These are phyloP conservation scores for Bombus sibiricus DNA, from an alignment of 1,140 invertebrate genomes.

Conservation along the genomic window DNA sequence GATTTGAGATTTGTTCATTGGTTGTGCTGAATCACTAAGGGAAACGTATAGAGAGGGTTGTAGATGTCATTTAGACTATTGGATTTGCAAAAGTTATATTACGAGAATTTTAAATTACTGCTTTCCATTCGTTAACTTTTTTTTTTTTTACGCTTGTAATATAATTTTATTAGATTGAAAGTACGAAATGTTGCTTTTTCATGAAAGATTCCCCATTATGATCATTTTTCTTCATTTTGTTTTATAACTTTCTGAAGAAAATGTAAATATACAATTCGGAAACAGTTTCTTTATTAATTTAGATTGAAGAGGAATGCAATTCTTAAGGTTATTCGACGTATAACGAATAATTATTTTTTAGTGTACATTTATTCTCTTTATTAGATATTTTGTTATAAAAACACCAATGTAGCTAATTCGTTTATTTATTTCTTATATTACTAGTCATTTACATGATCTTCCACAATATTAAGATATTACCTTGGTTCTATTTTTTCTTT, in stretches of 20 bases:
- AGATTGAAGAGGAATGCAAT: background rate
- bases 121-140: constrained; percentile 6
- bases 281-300: background rate
- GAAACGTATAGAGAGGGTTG: background rate
- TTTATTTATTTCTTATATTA: too few relatives aligned
- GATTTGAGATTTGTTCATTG: constrained; percentile 9
- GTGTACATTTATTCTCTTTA: too few relatives aligned
- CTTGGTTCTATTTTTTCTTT: background rate
- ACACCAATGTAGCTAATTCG: too few relatives aligned
- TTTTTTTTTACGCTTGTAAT: background rate
- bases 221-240: background rate
- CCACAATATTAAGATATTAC: background rate
- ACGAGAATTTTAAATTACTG: constrained; percentile 2
- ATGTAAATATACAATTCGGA: background rate
- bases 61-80: background rate
- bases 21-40: constrained; percentile 11
- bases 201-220: background rate
- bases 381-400: too few relatives aligned
- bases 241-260: background rate
- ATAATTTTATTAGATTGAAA: constrained; percentile 17
- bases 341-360: too few relatives aligned
- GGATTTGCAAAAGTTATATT: background rate
- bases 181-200: background rate
- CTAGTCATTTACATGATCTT: background rate
- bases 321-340: background rate